phyloP scores from a whole-genome alignment of 2,888 invertebrate genomes.

The Leistus spinibarbis region DNA sequence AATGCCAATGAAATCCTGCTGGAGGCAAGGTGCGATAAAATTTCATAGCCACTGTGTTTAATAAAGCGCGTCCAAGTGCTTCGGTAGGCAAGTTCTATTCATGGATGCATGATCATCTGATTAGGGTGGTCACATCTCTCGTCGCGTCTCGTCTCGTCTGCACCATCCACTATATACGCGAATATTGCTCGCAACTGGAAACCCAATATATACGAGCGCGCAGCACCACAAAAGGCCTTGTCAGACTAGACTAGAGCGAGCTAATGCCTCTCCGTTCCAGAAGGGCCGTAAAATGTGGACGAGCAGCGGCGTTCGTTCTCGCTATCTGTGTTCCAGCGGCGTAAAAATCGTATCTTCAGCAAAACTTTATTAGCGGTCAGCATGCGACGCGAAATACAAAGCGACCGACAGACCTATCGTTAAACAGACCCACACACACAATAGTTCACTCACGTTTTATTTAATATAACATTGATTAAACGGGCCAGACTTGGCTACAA shows the following conservation, averaged over 20 bases:
- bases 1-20: not conserved
- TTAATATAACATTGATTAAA: not conserved
- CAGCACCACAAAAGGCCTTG: conserved; percentile 8
- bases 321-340: conserved; percentile 27
- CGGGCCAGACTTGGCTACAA: not conserved
- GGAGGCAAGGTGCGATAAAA: not conserved
- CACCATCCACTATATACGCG: not conserved
- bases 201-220: conserved; percentile 10
- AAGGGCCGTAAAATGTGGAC: conserved; percentile 3
- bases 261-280: conserved; percentile 6
- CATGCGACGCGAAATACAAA: conserved; percentile 25
- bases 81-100: conserved; percentile 11
- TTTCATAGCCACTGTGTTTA: not conserved
- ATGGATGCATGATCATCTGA: conserved; percentile 8
- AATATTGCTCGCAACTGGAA: conserved; percentile 8
- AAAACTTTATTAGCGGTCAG: conserved; percentile 39
- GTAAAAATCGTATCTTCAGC: conserved; percentile 37
- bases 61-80: conserved; percentile 11
- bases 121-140: not conserved
- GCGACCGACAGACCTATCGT: conserved; percentile 6
- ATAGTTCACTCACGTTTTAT: not conserved
- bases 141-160: not conserved
- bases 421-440: not conserved
- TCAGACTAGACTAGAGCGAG: conserved; percentile 2
- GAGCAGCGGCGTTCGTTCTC: not conserved